Evolutionary conservation across 2,797 vertebrate species (phyloP), one percentile per base, ranked within the genome.

Genomic region (Pyrocephalus nanus): DNA sequence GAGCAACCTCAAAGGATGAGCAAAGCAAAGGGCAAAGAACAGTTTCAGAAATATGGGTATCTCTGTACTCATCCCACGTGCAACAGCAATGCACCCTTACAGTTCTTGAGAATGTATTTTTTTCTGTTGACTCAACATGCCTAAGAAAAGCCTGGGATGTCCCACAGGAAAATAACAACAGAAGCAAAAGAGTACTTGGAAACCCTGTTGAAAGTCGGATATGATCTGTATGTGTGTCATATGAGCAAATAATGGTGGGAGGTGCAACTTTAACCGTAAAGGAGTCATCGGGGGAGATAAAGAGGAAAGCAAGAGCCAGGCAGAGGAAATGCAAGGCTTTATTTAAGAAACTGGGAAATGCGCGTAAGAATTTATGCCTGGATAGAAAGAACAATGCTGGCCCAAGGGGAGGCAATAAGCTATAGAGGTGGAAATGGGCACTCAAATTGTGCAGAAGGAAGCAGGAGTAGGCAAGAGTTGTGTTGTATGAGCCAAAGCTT

Each of bases 11-110:
- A 58, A 64, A 83, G 34, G 47, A 25, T 8, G 15, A 38, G 34
- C 43, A 40, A 71, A 84, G 36, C 54, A 89, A 88, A 85, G 76
- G 7, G n/a, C 3, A 5, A n/a, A 70, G 32, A 23, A 3, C 12
- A 2, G 4, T 66, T 74, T 47, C 22, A 67, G 86, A 70, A 64
- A 29, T 27, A 18, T 0, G 0, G 14, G 25, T 27, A 48, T 11
- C 64, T 40, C 65, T 34, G 42, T 15, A 30, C 29, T 77, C 4
- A 0, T 42, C 29, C 45, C 57, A 48, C 0, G 0, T 53, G 21
- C 16, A 53, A 54, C 2, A 8, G n/a, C 85, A 88, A 50, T 7
- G 23, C 12, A 48, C 23, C 30, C 36, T 26, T 18, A 10, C 0
- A 15, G 42, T 21, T 87, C 70, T 10, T 36, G 58, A 75, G 54